Conservation (phyloP, 2,113 vertebrate species). For the Cyanistes caeruleus region DNA sequence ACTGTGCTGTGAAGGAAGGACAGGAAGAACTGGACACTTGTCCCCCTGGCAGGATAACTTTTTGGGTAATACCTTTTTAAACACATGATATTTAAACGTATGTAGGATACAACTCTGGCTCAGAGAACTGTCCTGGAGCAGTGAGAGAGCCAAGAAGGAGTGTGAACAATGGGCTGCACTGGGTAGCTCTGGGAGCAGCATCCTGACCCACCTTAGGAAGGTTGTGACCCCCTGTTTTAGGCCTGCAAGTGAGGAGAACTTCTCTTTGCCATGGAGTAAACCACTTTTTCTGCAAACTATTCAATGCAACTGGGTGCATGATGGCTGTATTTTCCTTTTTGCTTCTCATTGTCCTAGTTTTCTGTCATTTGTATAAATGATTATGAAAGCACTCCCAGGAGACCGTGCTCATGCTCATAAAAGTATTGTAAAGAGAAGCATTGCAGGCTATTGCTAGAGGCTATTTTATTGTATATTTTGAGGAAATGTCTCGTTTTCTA, state of each 20-base stretch:
- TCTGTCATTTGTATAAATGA: slow-evolving; percentile 63
- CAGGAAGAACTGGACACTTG: accelerated
- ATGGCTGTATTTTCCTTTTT: slow-evolving; percentile 14
- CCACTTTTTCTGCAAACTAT: not conserved
- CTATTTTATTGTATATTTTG: slow-evolving; percentile 62
- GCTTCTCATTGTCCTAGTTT: slow-evolving; percentile 40
- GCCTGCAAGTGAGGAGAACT: not conserved
- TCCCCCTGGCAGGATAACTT: not conserved
- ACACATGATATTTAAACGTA: not conserved
- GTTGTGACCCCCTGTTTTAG: not conserved
- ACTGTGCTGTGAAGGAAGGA: not conserved
- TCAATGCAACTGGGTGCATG: not conserved
- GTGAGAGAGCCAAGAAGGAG: not conserved
- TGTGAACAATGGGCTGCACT: not conserved
- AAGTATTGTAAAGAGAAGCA: slow-evolving; percentile 44
- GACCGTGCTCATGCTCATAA: not conserved
- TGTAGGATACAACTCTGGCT: not conserved
- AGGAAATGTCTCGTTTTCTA: slow-evolving; percentile 44
- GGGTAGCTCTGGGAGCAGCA: not conserved
- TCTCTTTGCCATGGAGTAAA: not conserved
- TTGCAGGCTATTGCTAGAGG: slow-evolving; percentile 50
- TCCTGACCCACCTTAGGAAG: not conserved
- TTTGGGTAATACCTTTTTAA: not conserved
- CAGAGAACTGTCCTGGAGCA: not conserved
- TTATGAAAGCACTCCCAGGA: slow-evolving; percentile 44